Conservation (phyloP, 64 coral and sea anemone species). For the Porites australiensis region DNA sequence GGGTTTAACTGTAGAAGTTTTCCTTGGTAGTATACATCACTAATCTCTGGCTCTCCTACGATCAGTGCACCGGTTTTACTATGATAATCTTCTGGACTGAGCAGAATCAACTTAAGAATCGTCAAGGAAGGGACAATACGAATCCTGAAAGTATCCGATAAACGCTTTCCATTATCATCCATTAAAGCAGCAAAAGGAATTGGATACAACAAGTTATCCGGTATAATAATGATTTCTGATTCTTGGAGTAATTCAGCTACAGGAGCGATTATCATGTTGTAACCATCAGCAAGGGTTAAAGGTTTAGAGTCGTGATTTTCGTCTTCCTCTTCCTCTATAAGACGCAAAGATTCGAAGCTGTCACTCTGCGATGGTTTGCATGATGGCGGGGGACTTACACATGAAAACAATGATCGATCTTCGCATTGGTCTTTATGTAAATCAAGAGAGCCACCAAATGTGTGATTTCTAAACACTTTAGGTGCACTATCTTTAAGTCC, state of each 20-base stretch:
- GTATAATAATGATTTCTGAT: constrained; percentile 3
- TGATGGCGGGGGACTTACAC: neutral
- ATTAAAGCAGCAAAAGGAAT: neutral
- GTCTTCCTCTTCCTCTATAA: neutral
- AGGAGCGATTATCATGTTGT: neutral
- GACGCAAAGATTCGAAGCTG: neutral
- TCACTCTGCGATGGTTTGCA: neutral
- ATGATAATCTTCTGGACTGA: too few species aligned
- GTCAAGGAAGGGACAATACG: too few species aligned
- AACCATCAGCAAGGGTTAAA: neutral
- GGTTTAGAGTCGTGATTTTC: neutral
- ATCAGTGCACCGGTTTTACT: too few species aligned
- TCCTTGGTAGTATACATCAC: too few species aligned
- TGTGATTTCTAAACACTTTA: neutral
- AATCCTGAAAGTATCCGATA: too few species aligned
- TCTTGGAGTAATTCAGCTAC: neutral
- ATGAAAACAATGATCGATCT: neutral
- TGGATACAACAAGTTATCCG: neutral
- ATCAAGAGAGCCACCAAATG: neutral
- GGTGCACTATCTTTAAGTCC: neutral
- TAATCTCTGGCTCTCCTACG: too few species aligned
- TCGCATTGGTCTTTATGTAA: neutral
- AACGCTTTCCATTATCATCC: too few species aligned
- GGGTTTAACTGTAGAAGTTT: too few species aligned
- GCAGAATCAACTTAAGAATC: too few species aligned